phyloP scores from a whole-genome alignment of 2,113 vertebrate species.

The Poecile atricapillus region DNA sequence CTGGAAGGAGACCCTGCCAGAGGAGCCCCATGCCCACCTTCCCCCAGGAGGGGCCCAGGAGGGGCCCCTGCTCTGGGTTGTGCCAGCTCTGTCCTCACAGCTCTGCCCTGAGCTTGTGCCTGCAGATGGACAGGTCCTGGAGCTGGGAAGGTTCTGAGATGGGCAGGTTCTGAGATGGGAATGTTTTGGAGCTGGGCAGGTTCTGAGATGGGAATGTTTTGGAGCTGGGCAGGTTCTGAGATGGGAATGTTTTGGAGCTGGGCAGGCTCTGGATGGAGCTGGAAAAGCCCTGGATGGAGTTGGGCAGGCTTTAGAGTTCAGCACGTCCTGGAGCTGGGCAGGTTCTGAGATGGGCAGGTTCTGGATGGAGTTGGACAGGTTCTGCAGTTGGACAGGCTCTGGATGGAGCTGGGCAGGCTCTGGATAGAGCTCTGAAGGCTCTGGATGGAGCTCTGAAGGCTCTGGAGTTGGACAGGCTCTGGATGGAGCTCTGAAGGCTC shows the following conservation, averaged over 20 bases:
- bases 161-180: background rate
- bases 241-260: background rate
- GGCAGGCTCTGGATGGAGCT: background rate
- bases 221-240: background rate
- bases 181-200: background rate
- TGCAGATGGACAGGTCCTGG: background rate
- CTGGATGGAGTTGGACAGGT: background rate
- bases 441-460: background rate
- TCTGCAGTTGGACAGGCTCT: background rate
- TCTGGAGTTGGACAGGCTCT: too few species aligned
- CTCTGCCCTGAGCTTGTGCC: background rate
- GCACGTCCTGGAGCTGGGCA: too few species aligned
- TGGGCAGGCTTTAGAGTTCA: background rate
- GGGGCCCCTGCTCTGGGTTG: background rate
- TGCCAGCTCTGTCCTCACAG: background rate
- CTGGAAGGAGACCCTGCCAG: background rate
- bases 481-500: background rate
- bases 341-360: background rate
- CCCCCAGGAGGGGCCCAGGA: too few species aligned
- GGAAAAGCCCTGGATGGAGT: background rate
- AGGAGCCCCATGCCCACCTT: accelerated
- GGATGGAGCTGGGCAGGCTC: background rate
- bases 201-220: background rate
- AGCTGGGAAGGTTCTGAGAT: accelerated
- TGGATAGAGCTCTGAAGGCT: too few species aligned